phyloP scores from a whole-genome alignment of 2,797 vertebrate species.

The Macroramphosus scolopax region DNA sequence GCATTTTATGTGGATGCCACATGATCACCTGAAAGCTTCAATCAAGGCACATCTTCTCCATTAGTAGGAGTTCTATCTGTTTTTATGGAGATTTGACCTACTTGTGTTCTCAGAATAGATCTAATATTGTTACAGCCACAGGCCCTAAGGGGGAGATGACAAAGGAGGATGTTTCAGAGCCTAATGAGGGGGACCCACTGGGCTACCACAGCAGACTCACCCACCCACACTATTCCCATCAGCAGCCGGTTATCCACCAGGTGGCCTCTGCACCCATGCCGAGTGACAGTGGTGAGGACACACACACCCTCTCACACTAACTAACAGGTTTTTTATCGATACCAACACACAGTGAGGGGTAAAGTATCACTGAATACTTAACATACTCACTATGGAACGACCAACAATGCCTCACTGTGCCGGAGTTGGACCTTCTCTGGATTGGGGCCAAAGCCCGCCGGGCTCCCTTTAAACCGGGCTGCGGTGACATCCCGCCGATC shows the following conservation, averaged over 20 bases:
- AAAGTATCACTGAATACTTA: too few relatives aligned
- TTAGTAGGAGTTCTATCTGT: not conserved
- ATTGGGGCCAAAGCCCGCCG: too few relatives aligned
- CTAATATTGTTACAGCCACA: conserved; percentile 48
- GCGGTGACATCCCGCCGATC: too few relatives aligned
- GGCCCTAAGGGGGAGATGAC: conserved; percentile 87
- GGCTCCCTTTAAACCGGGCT: too few relatives aligned
- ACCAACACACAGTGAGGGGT: not conserved
- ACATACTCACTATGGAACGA: too few relatives aligned
- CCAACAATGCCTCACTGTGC: too few relatives aligned
- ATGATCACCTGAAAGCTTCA: conserved; percentile 8
- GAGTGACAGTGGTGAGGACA: conserved; percentile 87
- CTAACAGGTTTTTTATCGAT: too few relatives aligned
- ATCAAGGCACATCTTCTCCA: conserved; percentile 4
- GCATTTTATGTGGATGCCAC: too few relatives aligned
- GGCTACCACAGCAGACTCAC: conserved; percentile 66
- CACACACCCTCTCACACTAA: not conserved
- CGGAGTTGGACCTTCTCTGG: too few relatives aligned
- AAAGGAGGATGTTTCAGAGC: conserved; percentile 89
- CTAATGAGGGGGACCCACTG: conserved; percentile 77
- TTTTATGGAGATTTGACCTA: conserved; percentile 44
- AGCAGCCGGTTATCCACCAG: conserved; percentile 84
- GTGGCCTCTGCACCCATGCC: conserved; percentile 96
- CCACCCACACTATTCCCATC: conserved; percentile 61
- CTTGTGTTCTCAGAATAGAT: conserved; percentile 59